Conservation (phyloP, 2,888 invertebrate species). For the Campopleginae sp. region DNA sequence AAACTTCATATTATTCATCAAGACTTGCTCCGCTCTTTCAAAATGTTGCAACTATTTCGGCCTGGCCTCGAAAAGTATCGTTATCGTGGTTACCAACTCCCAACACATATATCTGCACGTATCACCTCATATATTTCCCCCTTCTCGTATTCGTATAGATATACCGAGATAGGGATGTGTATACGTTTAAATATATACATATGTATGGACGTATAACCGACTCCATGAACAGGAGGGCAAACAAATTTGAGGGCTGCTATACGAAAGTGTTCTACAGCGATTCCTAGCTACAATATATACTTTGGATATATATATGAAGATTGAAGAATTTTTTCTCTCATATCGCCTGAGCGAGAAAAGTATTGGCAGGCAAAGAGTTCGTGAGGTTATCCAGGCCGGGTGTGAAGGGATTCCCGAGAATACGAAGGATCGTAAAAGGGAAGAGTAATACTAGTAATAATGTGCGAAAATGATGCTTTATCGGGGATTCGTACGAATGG, state of each 20-base stretch:
- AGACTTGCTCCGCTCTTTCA: not conserved
- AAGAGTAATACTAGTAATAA: conserved; percentile 55
- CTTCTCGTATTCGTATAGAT: not conserved
- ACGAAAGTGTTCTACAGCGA: conserved; percentile 35
- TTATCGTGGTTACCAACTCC: conserved; percentile 25
- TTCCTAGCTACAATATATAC: not conserved
- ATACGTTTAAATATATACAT: not conserved
- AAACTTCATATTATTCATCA: not conserved
- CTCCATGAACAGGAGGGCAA: conserved; percentile 31
- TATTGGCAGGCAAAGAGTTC: conserved; percentile 18
- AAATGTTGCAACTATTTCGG: conserved; percentile 28
- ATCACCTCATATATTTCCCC: conserved; percentile 25
- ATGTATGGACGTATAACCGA: not conserved
- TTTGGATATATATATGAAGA: conserved; percentile 4
- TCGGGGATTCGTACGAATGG: conserved; percentile 36
- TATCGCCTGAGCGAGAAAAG: conserved; percentile 9
- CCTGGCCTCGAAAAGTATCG: conserved; percentile 18
- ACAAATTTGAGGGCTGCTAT: conserved; percentile 30
- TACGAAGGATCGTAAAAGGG: not conserved
- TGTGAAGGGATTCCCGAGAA: not conserved
- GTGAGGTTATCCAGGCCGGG: not conserved
- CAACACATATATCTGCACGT: conserved; percentile 9
- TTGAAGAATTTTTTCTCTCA: conserved; percentile 29
- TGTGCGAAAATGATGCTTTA: conserved; percentile 55
- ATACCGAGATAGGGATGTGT: not conserved